Base-by-base conservation (phyloP, 1,140 invertebrate genomes). In the Pristionchus pacificus region DNA sequence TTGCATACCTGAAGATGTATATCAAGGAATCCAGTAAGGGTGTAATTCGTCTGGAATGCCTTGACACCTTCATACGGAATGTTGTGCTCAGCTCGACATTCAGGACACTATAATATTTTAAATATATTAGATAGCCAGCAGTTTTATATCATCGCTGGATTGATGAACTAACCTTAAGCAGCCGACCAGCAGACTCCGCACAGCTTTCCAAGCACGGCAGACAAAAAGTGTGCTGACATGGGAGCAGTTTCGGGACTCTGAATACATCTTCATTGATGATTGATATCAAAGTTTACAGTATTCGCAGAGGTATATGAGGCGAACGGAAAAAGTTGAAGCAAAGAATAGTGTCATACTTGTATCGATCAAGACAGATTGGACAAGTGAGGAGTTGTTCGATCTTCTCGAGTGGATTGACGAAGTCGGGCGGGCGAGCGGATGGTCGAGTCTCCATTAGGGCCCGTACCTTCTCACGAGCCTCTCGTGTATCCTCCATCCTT, bases 171-270 rank as follows among this genome's bases (percentile, higher is more conserved):
- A 49, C 38, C 38, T 49, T 96, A 58, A 98, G 89, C 94, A 93
- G 87, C 91, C 87, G 77, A 92, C 77, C 88, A 61, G 95, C 92
- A 84, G 95, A 95, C 87, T 97, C 94, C 77, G 94, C 92, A 57
- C 96, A 88, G 67, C 93, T 93, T 86, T 97, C 94, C 90, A 97
- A 92, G 85, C 94, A 97, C 33, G 93, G 95, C 90, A 96, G 93
- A 85, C 96, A 98, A 86, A 97, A 98, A 74, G 95, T 97, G 89
- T 98, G 96, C 87, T 98, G 95, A 85, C 96, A 98, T 90, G 95
- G 95, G 79, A 98, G 86, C 79, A 98, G 87, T 87, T 97, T 97
- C 32, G 96, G 96, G 85, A 95, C 95, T 80, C 93, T 89, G 86
- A 92, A 79, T 70, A 59, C 25, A 71, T 32, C 19, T 24, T 73